Evolutionary conservation across 2,113 vertebrate species (phyloP), one percentile per base, ranked within the genome.

Genomic region (Chamaea fasciata): DNA sequence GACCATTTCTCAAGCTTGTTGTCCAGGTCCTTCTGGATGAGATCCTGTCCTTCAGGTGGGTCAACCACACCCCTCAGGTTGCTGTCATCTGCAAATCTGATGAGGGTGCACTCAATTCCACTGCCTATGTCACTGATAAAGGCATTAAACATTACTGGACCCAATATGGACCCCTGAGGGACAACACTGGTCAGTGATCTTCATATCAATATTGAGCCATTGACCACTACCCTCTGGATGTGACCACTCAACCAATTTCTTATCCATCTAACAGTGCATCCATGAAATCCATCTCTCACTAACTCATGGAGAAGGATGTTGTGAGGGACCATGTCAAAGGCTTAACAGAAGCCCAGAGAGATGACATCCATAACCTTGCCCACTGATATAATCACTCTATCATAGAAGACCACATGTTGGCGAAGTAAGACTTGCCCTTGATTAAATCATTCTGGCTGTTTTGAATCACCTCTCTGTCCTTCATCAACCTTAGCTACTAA

Each of bases 401-500:
- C 64, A 47, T 2, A 71, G 39, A 42, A 53, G 26, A 49, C 13
- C 30, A 53, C 8, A 13, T 1, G 3, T 3, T 53, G 22, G 19
- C 0, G 0, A 65, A 60, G n/a, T 1, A 63, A 56, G 49, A 37
- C 23, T 49, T 63, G 10, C 27, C 10, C 10, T 42, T 59, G 39
- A n/a, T 47, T 39, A 59, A 82, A n/a, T 7, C 10, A 16, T 55
- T 57, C 23, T 78, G 35, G 19, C 9, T 60, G 4, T 47, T 57
- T 71, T 20, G 21, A 60, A 67, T 60, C 52, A 73, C 71, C 39
- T 88, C 64, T 68, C 41, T 53, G 68, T 65, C 22, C 19, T 88
- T 31, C 26, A 80, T 83, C 79, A 97, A 87, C 41, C n/a, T 94
- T 80, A 76, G 22, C 13, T 88, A 78, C 26, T 37, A 37, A 80